phyloP scores from a whole-genome alignment of 1,140 invertebrate species.

The Paraescarpia echinospica region DNA sequence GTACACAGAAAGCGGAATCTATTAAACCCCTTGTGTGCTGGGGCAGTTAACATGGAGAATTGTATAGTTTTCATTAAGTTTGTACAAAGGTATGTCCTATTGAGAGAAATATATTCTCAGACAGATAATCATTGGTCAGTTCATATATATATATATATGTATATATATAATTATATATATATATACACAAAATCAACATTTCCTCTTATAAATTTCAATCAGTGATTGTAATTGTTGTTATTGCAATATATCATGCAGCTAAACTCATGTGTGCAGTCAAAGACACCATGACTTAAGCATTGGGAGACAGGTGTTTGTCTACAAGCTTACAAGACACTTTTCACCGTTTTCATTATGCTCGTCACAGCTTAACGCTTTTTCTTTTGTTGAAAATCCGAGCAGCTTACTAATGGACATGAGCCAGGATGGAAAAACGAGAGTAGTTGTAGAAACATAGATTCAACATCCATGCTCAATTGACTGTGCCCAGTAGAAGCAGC shows the following conservation, averaged over 20 bases:
- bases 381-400: not conserved
- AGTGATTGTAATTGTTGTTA: not conserved
- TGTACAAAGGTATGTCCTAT: not conserved
- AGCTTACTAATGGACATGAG: not conserved
- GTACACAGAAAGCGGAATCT: not conserved
- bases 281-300: not conserved
- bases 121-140: not conserved
- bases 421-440: not conserved
- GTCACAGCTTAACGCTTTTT: not conserved
- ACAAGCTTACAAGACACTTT: not conserved
- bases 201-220: not conserved
- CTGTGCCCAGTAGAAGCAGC: not conserved
- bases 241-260: not conserved
- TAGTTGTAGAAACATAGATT: not conserved
- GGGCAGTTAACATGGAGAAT: not conserved
- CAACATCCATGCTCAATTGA: not conserved
- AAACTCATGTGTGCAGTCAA: not conserved
- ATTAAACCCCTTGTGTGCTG: not conserved
- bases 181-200: not conserved
- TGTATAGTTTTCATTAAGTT: not conserved
- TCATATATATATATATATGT: not conserved
- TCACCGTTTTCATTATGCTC: not conserved
- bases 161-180: not conserved
- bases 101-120: not conserved
- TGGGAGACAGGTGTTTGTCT: not conserved